These are phyloP conservation scores for Drosophila pseudotakahashii DNA, from an alignment of 2,888 invertebrate genomes.

Conservation along the genomic window DNA sequence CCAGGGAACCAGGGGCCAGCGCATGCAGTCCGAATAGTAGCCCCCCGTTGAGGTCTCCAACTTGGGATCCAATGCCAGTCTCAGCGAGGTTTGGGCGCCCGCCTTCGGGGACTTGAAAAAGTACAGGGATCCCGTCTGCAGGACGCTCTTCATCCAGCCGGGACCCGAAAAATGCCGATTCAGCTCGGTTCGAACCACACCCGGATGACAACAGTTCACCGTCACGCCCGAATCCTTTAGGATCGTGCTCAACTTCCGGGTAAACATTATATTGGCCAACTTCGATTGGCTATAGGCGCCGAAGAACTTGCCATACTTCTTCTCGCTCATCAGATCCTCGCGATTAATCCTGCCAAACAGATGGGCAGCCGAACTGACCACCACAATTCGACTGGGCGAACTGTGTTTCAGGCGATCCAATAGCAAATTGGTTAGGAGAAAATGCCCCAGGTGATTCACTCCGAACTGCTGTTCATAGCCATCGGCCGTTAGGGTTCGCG, in stretches of 20 bases:
- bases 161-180: constrained; percentile 85
- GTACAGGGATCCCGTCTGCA: constrained; percentile 65
- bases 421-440: constrained; percentile 86
- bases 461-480: constrained; percentile 87
- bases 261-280: constrained; percentile 91
- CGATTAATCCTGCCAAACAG: constrained; percentile 87
- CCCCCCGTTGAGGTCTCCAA: constrained; percentile 78
- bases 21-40: constrained; percentile 87
- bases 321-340: constrained; percentile 90
- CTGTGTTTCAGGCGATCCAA: constrained; percentile 86
- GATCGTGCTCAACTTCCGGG: constrained; percentile 87
- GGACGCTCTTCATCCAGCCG: constrained; percentile 60
- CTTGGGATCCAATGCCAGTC: constrained; percentile 81
- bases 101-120: constrained; percentile 81
- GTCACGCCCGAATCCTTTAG: constrained; percentile 87
- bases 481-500: constrained; percentile 84
- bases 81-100: constrained; percentile 82
- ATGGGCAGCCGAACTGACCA: constrained; percentile 90
- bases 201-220: constrained; percentile 90
- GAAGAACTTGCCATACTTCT: constrained; percentile 87
- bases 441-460: constrained; percentile 87
- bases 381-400: constrained; percentile 90
- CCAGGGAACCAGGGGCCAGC: constrained; percentile 84
- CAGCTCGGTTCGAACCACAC: constrained; percentile 90
- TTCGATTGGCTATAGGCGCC: constrained; percentile 91